phyloP scores from a whole-genome alignment of 2,113 vertebrate genomes.

The Nannospalax galili region DNA sequence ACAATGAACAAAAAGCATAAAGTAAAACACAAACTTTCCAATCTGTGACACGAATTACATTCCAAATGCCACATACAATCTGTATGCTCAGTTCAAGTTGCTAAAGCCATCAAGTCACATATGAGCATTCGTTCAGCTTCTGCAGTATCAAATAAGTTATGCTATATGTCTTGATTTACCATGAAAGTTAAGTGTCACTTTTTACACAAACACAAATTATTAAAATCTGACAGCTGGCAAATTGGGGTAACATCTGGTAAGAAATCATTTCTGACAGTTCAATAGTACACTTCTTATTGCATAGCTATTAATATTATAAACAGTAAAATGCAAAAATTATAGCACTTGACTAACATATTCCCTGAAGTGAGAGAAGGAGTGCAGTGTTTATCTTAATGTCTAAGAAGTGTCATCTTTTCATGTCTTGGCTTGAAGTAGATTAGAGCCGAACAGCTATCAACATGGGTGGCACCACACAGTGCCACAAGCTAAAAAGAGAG shows the following conservation, averaged over 20 bases:
- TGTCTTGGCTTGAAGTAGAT: constrained; percentile 71
- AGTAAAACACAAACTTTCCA: neutral
- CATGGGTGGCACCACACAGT: neutral
- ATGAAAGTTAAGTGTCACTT: constrained; percentile 83
- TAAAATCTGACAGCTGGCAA: constrained; percentile 87
- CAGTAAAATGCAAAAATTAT: constrained; percentile 78
- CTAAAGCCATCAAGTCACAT: constrained; percentile 16
- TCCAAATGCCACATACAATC: neutral
- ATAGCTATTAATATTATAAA: constrained; percentile 87
- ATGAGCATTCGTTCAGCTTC: constrained; percentile 27
- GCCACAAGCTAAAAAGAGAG: constrained; percentile 60
- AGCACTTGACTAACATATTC: constrained; percentile 75
- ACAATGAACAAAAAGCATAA: neutral
- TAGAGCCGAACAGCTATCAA: constrained; percentile 74
- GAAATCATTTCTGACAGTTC: constrained; percentile 88
- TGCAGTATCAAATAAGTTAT: constrained; percentile 76
- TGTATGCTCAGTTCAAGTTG: constrained; percentile 47
- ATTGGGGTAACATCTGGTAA: constrained; percentile 88
- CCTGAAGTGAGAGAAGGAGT: constrained; percentile 57
- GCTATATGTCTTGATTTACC: constrained; percentile 86
- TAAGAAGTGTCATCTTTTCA: constrained; percentile 76
- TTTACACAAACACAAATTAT: constrained; percentile 88
- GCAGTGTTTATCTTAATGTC: constrained; percentile 80
- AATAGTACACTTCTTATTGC: constrained; percentile 83
- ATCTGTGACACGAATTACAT: no score